Conservation (phyloP, 2,888 invertebrate species). For the Oxyscelio sp. region DNA sequence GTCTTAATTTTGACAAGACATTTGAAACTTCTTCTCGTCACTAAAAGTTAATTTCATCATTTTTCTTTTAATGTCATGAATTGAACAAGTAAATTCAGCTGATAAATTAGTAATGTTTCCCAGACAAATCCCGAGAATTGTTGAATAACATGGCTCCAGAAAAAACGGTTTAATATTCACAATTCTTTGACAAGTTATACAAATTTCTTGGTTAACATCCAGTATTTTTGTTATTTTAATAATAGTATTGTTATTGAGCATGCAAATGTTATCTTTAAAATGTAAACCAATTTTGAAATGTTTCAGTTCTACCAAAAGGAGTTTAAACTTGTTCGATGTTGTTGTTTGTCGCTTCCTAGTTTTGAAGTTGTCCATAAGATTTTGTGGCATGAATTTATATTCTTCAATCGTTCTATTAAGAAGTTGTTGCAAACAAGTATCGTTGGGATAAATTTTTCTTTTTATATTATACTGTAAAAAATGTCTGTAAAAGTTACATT, state of each 20-base stretch:
- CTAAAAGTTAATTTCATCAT: constrained; percentile 9
- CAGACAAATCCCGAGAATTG: constrained; percentile 16
- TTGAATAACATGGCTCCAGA: constrained; percentile 12
- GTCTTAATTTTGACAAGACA: too few relatives aligned
- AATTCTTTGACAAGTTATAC: not conserved
- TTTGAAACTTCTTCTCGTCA: constrained; percentile 5
- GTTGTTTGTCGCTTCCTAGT: not conserved
- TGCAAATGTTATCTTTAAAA: constrained; percentile 19
- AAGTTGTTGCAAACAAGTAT: too few relatives aligned
- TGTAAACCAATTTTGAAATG: constrained; percentile 8
- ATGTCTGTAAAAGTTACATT: too few relatives aligned
- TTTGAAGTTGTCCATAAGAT: not conserved
- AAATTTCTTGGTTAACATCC: not conserved
- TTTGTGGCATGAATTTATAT: too few relatives aligned
- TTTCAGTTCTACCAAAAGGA: not conserved
- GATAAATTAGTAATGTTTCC: not conserved
- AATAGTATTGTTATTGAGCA: not conserved
- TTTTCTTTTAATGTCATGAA: constrained; percentile 4
- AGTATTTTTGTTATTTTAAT: not conserved
- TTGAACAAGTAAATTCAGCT: not conserved
- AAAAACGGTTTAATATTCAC: constrained; percentile 8
- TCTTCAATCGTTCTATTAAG: too few relatives aligned
- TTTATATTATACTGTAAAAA: too few relatives aligned
- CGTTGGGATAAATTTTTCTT: too few relatives aligned
- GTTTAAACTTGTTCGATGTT: not conserved